Evolutionary conservation across 2,113 vertebrate species (phyloP), one percentile per base, ranked within the genome.

Genomic region (Odobenus rosmarus): DNA sequence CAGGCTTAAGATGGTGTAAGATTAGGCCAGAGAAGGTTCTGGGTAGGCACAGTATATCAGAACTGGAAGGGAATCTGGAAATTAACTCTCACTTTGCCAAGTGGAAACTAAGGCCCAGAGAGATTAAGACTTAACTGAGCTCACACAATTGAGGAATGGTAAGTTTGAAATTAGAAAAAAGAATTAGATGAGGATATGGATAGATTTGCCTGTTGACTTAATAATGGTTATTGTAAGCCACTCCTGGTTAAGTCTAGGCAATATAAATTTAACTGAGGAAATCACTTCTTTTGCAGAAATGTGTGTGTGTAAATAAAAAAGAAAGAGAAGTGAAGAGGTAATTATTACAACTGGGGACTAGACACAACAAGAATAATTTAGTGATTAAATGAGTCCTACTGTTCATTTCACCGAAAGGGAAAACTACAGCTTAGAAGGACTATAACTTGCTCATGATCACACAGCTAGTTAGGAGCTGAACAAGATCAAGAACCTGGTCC

Each of bases 161-260:
- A 94, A 97, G 3, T 82, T 85, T 88, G 69, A 84, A 96, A 72
- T 69, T 76, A 85, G 42, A 59, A 77, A 76, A 81, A 69, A 49
- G 18, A 64, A 71, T 46, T 84, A 62, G 36, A 64, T 90, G 33
- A 96, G 23, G 49, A 57, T 93, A 61, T 77, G 57, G 36, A n/a
- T 76, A 95, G 31, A 69, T 62, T 90, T 95, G n/a, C 23, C n/a
- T 87, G 6, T 80, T 84, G 49, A n/a, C 23, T 92, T 94, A 87
- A 90, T 81, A 55, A 64, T 3, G 36, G 4, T 77, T 79, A 33
- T 7, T 62, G 62, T 23, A 72, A 80, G 77, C 46, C 36, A 26
- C 16, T 79, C 69, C 21, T 39, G 31, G 12, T 51, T 81, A 91
- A 93, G 57, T 96, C 24, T 71, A n/a, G 72, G 42, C 31, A 62